Percentiles rank a stretch among this genome's conserved stretches.
These are phyloP conservation scores for Dendroctonus ponderosae DNA, from an alignment of 1,140 invertebrate genomes.

Conservation along the genomic window DNA sequence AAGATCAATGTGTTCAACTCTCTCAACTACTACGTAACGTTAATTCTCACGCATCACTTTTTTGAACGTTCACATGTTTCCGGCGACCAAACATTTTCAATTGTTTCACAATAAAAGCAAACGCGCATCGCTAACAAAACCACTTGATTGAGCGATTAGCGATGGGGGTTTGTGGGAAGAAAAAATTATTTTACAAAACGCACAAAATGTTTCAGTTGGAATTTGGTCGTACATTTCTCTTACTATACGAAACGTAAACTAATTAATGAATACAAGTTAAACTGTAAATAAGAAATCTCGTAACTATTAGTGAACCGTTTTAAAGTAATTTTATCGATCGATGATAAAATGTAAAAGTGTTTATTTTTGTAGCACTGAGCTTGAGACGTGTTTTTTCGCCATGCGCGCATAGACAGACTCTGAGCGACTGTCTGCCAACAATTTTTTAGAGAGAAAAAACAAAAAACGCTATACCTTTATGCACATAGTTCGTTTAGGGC, in stretches of 20 bases:
- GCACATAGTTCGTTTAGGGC: conserved; percentile 51
- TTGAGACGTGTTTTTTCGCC: conserved; percentile 14
- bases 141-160: not conserved
- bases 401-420: conserved; percentile 37
- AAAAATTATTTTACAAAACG: conserved; percentile 22
- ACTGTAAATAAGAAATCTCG: conserved; percentile 28
- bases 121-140: conserved; percentile 10
- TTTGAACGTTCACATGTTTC: conserved; percentile 17
- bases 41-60: conserved; percentile 31
- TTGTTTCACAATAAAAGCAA: conserved; percentile 6
- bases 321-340: conserved; percentile 10
- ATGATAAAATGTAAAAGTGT: conserved; percentile 19
- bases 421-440: conserved; percentile 29
- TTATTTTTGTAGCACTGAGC: conserved; percentile 32
- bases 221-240: conserved; percentile 22
- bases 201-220: conserved; percentile 24
- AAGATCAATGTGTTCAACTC: conserved; percentile 37
- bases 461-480: conserved; percentile 43
- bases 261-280: conserved; percentile 11
- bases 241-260: conserved; percentile 23
- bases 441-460: conserved; percentile 38
- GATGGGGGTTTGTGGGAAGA: conserved; percentile 8
- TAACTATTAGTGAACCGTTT: conserved; percentile 21
- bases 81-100: conserved; percentile 26
- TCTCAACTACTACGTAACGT: conserved; percentile 29